phyloP scores from a whole-genome alignment of 2,113 vertebrate genomes.

The Colaptes auratus region DNA sequence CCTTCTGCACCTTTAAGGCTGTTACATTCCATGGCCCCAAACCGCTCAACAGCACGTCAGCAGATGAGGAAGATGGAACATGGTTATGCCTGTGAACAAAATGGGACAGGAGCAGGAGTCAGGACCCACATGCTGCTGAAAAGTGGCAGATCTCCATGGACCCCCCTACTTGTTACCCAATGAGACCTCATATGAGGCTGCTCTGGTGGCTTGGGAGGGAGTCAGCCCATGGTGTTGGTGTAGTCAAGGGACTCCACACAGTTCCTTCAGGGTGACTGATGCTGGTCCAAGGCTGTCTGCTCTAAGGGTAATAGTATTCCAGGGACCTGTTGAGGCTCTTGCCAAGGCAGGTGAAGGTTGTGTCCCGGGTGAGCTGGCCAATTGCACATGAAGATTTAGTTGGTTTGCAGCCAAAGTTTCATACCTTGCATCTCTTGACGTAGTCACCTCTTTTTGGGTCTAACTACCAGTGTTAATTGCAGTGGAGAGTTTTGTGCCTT shows the following conservation, averaged over 20 bases:
- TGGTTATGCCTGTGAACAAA: background rate
- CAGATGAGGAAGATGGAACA: background rate
- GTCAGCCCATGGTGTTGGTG: background rate
- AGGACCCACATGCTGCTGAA: background rate
- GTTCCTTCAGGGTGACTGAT: background rate
- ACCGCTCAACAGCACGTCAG: background rate
- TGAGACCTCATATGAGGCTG: background rate
- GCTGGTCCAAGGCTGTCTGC: background rate
- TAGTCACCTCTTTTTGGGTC: background rate
- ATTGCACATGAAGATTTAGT: background rate
- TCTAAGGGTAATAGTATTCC: background rate
- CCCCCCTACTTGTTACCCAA: fast-evolving
- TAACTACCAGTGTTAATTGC: background rate
- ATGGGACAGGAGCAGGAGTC: background rate
- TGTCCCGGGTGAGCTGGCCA: background rate
- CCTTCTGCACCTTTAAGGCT: background rate
- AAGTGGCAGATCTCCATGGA: background rate
- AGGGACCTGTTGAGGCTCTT: background rate
- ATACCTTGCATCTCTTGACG: fast-evolving
- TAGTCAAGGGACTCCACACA: background rate
- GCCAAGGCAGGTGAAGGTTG: background rate
- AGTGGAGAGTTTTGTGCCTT: background rate
- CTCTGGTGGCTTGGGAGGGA: background rate
- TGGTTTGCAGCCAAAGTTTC: background rate
- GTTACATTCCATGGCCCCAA: background rate